Evolutionary conservation across 1,140 invertebrate species (phyloP).

Genomic region (Telenomus remus): DNA sequence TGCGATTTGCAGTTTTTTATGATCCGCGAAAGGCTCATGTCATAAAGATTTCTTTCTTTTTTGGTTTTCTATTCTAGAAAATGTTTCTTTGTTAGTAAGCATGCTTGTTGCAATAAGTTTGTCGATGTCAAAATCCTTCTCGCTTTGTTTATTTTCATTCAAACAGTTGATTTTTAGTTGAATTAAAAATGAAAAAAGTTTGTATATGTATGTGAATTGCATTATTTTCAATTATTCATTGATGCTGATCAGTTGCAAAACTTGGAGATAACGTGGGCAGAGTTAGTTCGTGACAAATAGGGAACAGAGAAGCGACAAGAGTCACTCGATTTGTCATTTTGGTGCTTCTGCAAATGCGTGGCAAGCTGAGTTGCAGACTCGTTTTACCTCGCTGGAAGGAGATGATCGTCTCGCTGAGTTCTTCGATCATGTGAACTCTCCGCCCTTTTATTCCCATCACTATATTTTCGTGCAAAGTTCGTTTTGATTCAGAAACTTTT

Average conservation of each 20-base stretch:
- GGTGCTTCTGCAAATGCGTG: slow-evolving; percentile 44
- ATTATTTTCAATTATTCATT: neutral
- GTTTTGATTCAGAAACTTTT: slow-evolving; percentile 66
- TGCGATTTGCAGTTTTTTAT: too few relatives aligned
- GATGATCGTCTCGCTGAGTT: slow-evolving; percentile 97
- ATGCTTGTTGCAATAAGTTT: too few relatives aligned
- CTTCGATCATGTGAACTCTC: slow-evolving; percentile 97
- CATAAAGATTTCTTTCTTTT: neutral
- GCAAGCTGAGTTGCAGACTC: slow-evolving; percentile 65
- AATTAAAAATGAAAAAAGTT: too few relatives aligned
- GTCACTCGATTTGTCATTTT: slow-evolving; percentile 36
- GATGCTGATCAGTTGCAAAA: neutral
- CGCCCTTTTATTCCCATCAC: slow-evolving; percentile 99
- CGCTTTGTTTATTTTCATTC: too few relatives aligned
- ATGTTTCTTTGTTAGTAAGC: too few relatives aligned
- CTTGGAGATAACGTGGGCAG: neutral
- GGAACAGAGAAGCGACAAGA: slow-evolving; percentile 9
- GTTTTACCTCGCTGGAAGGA: slow-evolving; percentile 97
- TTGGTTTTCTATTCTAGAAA: too few relatives aligned
- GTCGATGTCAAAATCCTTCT: too few relatives aligned
- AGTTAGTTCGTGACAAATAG: slow-evolving; percentile 25
- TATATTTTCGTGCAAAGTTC: slow-evolving; percentile 76
- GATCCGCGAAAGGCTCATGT: too few relatives aligned
- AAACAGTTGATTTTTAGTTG: too few relatives aligned
- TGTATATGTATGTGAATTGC: too few relatives aligned